phyloP scores from a whole-genome alignment of 92 coral and sea anemone genomes.

The Parazoanthus atlanticus region DNA sequence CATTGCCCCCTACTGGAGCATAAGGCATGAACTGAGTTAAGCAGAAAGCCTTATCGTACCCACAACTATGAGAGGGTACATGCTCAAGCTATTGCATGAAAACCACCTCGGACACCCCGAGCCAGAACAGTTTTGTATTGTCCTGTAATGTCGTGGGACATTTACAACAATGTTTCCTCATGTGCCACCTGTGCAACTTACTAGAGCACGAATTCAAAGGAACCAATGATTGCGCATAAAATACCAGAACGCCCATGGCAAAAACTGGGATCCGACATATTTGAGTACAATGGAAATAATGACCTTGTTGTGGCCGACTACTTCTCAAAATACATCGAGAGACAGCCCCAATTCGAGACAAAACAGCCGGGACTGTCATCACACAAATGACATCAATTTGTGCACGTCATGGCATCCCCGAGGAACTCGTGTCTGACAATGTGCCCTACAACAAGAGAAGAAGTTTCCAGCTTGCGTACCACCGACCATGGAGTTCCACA shows the following conservation, averaged over 20 bases:
- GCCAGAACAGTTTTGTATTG: conserved; percentile 32
- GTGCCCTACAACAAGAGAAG: conserved; percentile 28
- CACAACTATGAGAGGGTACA: conserved; percentile 21
- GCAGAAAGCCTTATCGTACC: conserved; percentile 36
- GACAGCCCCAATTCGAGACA: conserved; percentile 30
- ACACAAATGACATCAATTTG: conserved; percentile 9
- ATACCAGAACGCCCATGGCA: conserved; percentile 45
- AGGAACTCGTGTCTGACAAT: conserved; percentile 39
- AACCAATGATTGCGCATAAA: conserved; percentile 45
- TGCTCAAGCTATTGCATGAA: conserved; percentile 35
- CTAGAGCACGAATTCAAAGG: conserved; percentile 31
- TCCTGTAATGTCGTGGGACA: conserved; percentile 39
- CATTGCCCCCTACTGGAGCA: conserved; percentile 30
- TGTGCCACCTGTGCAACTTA: conserved; percentile 42
- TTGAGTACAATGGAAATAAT: not conserved
- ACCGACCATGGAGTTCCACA: too few relatives aligned
- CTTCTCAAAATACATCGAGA: conserved; percentile 33
- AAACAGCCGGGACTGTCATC: conserved; percentile 37
- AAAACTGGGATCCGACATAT: conserved; percentile 27
- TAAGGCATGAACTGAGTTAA: conserved; percentile 25
- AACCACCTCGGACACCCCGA: conserved; percentile 26
- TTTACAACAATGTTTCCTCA: conserved; percentile 27
- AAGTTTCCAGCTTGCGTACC: too few relatives aligned
- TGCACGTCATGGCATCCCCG: conserved; percentile 41
- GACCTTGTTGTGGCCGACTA: conserved; percentile 34